A percentile compares a stretch with the other conserved stretches of the same genome.
phyloP scores from a whole-genome alignment of 2,113 vertebrate genomes.

The Microcebus ravelobensis region DNA sequence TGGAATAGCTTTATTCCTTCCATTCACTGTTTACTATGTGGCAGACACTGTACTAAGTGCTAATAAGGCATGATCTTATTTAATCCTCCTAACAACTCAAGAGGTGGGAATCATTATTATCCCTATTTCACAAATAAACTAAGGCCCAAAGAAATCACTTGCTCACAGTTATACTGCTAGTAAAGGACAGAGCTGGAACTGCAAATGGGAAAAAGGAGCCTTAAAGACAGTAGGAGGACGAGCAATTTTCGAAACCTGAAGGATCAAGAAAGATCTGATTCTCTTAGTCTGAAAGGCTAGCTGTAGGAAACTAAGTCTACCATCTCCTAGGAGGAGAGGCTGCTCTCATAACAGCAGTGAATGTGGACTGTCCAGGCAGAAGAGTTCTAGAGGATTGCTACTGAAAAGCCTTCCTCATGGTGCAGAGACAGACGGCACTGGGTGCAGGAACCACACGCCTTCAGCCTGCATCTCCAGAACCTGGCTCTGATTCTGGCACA shows the following conservation, averaged over 20 bases:
- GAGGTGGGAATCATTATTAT: neutral
- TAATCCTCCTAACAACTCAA: neutral
- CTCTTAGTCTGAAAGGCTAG: neutral
- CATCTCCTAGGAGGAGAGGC: neutral
- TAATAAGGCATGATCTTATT: constrained; percentile 16
- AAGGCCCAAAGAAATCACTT: constrained; percentile 12
- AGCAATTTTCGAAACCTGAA: constrained; percentile 15
- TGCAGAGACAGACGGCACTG: neutral
- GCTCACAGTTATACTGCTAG: neutral
- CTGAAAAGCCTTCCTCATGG: neutral
- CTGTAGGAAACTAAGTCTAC: neutral
- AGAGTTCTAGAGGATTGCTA: neutral
- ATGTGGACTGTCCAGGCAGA: neutral
- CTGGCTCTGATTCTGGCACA: neutral
- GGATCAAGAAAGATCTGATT: constrained; percentile 23
- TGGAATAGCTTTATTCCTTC: constrained; percentile 7
- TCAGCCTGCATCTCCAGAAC: neutral
- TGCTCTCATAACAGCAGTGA: neutral
- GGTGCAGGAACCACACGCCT: neutral
- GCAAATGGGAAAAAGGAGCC: neutral
- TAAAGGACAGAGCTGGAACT: neutral
- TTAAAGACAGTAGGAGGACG: neutral
- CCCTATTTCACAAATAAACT: constrained; percentile 45
- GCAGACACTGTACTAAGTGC: neutral
- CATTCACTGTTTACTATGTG: constrained; percentile 27